phyloP scores from a whole-genome alignment of 1,140 invertebrate genomes.

The Drosophila arizonae region DNA sequence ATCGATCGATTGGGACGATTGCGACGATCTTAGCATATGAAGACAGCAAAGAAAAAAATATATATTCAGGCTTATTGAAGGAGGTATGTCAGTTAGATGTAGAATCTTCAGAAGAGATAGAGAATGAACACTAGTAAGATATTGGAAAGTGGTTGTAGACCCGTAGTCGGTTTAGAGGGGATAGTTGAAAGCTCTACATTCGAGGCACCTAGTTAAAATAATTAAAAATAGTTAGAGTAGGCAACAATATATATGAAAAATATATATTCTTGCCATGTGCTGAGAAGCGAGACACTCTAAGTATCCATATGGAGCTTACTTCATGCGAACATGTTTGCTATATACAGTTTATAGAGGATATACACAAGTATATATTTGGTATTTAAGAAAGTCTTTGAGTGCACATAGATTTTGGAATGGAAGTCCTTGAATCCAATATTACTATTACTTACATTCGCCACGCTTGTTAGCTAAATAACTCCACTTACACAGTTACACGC shows the following conservation, averaged over 20 bases:
- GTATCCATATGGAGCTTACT: conserved; percentile 11
- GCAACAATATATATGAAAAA: background rate
- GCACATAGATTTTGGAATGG: background rate
- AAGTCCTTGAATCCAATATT: conserved; percentile 1
- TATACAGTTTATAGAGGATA: conserved; percentile 7
- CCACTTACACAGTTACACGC: conserved; percentile 12
- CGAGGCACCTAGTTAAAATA: conserved; percentile 13
- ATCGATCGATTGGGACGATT: too few species aligned
- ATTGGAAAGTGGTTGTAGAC: conserved; percentile 1
- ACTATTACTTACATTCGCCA: conserved; percentile 27
- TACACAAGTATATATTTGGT: conserved; percentile 13
- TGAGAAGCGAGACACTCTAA: conserved; percentile 1
- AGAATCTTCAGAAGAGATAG: background rate
- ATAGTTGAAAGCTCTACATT: conserved; percentile 8
- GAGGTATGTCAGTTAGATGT: background rate
- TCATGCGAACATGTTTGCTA: conserved; percentile 17
- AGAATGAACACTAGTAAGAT: background rate
- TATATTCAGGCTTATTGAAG: too few species aligned
- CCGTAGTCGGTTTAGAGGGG: background rate
- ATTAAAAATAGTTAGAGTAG: background rate
- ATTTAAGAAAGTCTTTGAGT: conserved; percentile 1
- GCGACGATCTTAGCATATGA: background rate
- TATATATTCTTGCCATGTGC: background rate
- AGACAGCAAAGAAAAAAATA: background rate
- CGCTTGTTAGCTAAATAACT: conserved; percentile 14